Base-by-base conservation (phyloP, 2,888 invertebrate species). In the Leptodirus hochenwartii region DNA sequence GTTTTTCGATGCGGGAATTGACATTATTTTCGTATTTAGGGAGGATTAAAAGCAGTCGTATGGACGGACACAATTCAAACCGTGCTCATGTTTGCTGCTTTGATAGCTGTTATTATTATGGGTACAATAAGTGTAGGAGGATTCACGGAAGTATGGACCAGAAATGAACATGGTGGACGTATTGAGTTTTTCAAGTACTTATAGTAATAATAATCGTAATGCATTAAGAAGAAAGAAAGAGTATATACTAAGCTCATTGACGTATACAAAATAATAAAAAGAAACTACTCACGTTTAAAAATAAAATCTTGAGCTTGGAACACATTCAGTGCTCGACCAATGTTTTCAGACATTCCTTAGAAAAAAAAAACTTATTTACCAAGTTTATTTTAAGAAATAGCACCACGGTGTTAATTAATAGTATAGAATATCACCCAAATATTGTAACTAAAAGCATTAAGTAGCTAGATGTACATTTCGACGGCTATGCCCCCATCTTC, bases 41-140 rank as follows among this genome's bases (percentile, higher is more conserved):
- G 76, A 34, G 78, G 79, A 4, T 53, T 80, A 15, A 78, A 76
- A 53, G 79, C 79, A 4, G 79, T 80, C 0, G 76, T 80, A 5
- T 80, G 79, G 79, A 79, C 79, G 1, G 80, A 80, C 43, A 74
- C 77, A 0, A 56, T 80, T 30, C 79, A 80, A 54, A 73, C 75
- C 2, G 52, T 73, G 12, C 60, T 79, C 4, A 79, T 80, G 75
- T 69, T 77, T 44, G 67, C 66, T 9, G 73, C 75, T 1, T 64
- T 77, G 2, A 49, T 75, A 11, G 65, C 66, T 12, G 74, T 80
- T 1, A 56, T 73, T 31, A 51, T 61, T 2, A 65, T 76, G 41
- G 79, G 79, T 0, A 71, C 74, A 1, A 53, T 61, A 34, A 61
- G 66, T 20, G 61, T 72, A 5, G 79, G 79, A 1, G 73, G 78